phyloP scores from a whole-genome alignment of 1,140 invertebrate genomes.

The Euura lappo region DNA sequence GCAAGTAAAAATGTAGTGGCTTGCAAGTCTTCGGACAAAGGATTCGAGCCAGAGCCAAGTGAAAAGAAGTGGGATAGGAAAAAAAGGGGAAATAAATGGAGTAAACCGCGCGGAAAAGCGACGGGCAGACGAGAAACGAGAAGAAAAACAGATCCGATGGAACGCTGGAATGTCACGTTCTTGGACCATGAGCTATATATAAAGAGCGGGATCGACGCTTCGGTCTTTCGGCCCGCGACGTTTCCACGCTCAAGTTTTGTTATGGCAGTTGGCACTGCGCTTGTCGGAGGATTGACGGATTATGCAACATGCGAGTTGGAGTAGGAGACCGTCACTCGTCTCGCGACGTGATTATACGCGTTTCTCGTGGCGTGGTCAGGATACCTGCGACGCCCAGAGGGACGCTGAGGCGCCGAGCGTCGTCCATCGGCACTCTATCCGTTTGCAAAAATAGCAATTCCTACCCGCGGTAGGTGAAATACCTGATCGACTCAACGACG shows the following conservation, averaged over 20 bases:
- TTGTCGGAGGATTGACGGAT: neutral
- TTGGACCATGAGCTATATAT: conserved; percentile 1
- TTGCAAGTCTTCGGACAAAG: neutral
- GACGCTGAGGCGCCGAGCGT: neutral
- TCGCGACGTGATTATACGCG: neutral
- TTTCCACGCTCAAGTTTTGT: conserved; percentile 5
- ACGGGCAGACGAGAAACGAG: neutral
- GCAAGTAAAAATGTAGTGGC: neutral
- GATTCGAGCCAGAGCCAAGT: neutral
- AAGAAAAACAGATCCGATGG: neutral
- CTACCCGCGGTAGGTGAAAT: conserved; percentile 6
- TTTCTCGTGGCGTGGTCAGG: neutral
- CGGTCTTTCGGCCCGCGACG: neutral
- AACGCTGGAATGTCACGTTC: conserved; percentile 6
- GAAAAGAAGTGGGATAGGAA: neutral
- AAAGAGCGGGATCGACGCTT: neutral
- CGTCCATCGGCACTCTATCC: too few relatives aligned
- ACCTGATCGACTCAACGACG: neutral
- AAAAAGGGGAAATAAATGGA: neutral
- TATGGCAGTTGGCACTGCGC: neutral
- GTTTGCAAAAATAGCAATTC: neutral
- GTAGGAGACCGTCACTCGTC: neutral
- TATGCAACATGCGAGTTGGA: neutral
- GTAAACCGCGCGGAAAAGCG: neutral
- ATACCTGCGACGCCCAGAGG: neutral